Conservation (phyloP, 2,113 vertebrate species). For the Leptodactylus fuscus region DNA sequence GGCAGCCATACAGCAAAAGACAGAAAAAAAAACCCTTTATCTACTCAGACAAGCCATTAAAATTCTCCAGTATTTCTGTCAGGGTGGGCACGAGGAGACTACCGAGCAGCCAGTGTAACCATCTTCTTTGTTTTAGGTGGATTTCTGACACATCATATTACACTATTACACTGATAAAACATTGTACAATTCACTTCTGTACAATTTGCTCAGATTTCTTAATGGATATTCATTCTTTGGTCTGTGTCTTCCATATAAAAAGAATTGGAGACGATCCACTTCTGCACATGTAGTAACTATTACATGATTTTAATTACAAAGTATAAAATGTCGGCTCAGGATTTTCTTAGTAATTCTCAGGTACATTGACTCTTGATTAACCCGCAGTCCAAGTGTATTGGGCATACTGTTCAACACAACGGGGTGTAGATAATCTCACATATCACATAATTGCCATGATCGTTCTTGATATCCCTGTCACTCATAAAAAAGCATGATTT, state of each 20-base stretch:
- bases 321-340: slow-evolving; percentile 34
- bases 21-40: no score
- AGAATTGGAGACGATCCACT: slow-evolving; percentile 26
- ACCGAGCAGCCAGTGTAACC: no score
- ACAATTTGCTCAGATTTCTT: neutral
- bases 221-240: slow-evolving; percentile 13
- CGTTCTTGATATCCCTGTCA: slow-evolving; percentile 54
- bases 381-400: slow-evolving; percentile 12
- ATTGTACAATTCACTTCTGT: neutral
- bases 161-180: neutral
- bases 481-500: slow-evolving; percentile 58
- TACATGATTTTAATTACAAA: slow-evolving; percentile 43
- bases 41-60: no score
- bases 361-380: slow-evolving; percentile 43
- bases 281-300: neutral
- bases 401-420: slow-evolving; percentile 54
- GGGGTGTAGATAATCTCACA: slow-evolving; percentile 54
- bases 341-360: slow-evolving; percentile 40
- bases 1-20: neutral
- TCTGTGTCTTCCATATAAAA: neutral
- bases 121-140: no score
- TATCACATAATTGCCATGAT: slow-evolving; percentile 58
- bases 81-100: no score
- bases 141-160: neutral
- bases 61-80: no score